Evolutionary conservation across 2,797 vertebrate genomes (phyloP), one percentile per base, ranked within the genome.

Genomic region (Xyrichtys novacula): DNA sequence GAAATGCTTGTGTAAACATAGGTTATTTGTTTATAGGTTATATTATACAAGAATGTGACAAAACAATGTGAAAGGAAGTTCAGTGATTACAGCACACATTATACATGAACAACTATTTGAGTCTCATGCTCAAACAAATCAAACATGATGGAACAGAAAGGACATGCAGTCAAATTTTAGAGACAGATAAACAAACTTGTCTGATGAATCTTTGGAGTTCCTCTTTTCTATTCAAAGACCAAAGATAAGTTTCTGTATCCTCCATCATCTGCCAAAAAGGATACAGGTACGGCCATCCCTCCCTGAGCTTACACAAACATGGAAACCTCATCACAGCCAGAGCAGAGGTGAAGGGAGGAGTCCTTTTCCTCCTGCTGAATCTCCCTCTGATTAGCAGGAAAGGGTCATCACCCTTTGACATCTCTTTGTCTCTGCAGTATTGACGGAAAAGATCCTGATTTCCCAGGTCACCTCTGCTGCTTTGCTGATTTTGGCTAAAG

Each of bases 281-380:
- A 89, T 83, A 70, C 78, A 81, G 81, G 88, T 89, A 83, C 22
- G 32, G 43, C 62, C 75, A 75, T 53, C 29, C 63, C 47, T 60
- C 67, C 65, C 42, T 17, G 2, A 64, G 86, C 91, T 91, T 89
- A 88, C 65, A 85, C 82, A 91, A 94, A 93, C 84, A 93, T 88
- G 83, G 79, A 84, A 84, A 85, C 82, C 17, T 85, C 88, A 89
- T 90, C 84, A 49, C 55, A 56, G 74, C 28, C 62, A 20, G 80
- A 78, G 64, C 84, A 84, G 81, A 81, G 81, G 75, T 81, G 65
- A 47, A 68, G 81, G 88, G 88, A 78, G 89, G 81, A 76, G 78
- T 69, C 69, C 82, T 79, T 12, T 91, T 91, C 91, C 88, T 88
- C 71, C 78, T 36, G 9, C 26, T 15, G n/a, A 78, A 70, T 65